phyloP scores from a whole-genome alignment of 1,140 invertebrate genomes.

The Drosophila nikananu region DNA sequence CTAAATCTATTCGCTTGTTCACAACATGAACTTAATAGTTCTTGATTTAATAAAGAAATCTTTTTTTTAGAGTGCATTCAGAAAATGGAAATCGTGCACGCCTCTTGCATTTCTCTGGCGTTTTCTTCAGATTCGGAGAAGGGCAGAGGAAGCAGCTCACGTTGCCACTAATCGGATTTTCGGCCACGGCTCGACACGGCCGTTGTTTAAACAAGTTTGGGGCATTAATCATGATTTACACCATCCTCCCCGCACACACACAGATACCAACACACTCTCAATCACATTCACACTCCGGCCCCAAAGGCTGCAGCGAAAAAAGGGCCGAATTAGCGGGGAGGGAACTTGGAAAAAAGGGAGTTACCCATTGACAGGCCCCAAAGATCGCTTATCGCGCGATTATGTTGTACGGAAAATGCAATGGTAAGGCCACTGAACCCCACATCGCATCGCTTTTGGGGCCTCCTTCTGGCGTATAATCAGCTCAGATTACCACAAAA shows the following conservation, averaged over 20 bases:
- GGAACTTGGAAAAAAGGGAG: slow-evolving; percentile 29
- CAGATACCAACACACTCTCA: slow-evolving; percentile 31
- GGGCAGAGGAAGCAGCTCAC: slow-evolving; percentile 46
- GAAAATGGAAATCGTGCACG: slow-evolving; percentile 78
- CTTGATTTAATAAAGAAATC: too few species aligned
- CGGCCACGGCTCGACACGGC: slow-evolving; percentile 74
- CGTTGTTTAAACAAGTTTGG: slow-evolving; percentile 80
- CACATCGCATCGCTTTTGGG: slow-evolving; percentile 25
- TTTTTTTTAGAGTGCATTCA: slow-evolving; percentile 6
- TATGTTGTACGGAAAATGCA: slow-evolving; percentile 71
- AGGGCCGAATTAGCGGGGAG: slow-evolving; percentile 67
- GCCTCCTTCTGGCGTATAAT: slow-evolving; percentile 53
- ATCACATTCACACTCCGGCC: slow-evolving; percentile 34
- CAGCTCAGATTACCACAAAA: slow-evolving; percentile 62
- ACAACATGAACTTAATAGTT: background rate
- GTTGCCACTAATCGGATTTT: slow-evolving; percentile 80
- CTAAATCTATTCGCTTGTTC: background rate
- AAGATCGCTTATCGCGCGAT: slow-evolving; percentile 80
- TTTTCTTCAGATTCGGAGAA: slow-evolving; percentile 40
- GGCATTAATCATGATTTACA: slow-evolving; percentile 82
- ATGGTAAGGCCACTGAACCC: slow-evolving; percentile 60
- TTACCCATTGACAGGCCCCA: slow-evolving; percentile 74
- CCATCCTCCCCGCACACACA: slow-evolving; percentile 26
- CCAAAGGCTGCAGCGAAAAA: slow-evolving; percentile 32
- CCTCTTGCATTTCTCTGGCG: slow-evolving; percentile 52